These are phyloP conservation scores for Charanyca ferruginea DNA, from an alignment of 2,888 invertebrate genomes.

Conservation along the genomic window DNA sequence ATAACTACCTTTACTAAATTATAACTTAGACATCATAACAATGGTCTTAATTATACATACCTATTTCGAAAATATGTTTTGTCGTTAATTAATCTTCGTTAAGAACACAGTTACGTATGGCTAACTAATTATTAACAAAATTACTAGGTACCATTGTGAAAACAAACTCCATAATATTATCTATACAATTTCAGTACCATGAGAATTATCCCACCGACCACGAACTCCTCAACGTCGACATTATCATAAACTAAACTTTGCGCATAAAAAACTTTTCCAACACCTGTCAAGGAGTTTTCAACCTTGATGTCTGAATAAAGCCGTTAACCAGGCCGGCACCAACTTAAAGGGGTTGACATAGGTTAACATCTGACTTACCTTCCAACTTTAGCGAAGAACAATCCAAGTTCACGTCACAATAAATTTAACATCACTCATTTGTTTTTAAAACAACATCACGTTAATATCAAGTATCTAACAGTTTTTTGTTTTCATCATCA, in stretches of 20 bases:
- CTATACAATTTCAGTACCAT: neutral
- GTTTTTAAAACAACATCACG: conserved; percentile 26
- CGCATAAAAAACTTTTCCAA: conserved; percentile 35
- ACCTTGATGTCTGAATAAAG: conserved; percentile 35
- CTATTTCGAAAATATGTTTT: neutral
- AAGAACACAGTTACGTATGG: neutral
- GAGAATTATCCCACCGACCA: conserved; percentile 12
- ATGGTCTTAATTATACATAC: neutral
- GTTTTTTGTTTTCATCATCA: conserved; percentile 10
- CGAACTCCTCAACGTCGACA: conserved; percentile 21
- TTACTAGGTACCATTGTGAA: too few species aligned
- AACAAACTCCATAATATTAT: neutral
- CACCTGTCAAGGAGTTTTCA: conserved; percentile 38
- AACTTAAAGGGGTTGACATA: conserved; percentile 50
- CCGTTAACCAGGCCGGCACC: conserved; percentile 32
- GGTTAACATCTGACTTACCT: conserved; percentile 64
- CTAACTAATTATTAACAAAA: neutral
- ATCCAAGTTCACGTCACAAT: conserved; percentile 49
- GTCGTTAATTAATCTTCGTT: neutral
- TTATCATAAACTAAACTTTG: conserved; percentile 35
- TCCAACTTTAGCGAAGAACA: conserved; percentile 62
- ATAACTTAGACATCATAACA: neutral
- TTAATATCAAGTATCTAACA: neutral
- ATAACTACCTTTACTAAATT: neutral
- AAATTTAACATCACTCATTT: conserved; percentile 43